Percentiles rank a stretch among this genome's conserved stretches.
phyloP scores from a whole-genome alignment of 2,888 invertebrate genomes.

The Metallyticus violacea region DNA sequence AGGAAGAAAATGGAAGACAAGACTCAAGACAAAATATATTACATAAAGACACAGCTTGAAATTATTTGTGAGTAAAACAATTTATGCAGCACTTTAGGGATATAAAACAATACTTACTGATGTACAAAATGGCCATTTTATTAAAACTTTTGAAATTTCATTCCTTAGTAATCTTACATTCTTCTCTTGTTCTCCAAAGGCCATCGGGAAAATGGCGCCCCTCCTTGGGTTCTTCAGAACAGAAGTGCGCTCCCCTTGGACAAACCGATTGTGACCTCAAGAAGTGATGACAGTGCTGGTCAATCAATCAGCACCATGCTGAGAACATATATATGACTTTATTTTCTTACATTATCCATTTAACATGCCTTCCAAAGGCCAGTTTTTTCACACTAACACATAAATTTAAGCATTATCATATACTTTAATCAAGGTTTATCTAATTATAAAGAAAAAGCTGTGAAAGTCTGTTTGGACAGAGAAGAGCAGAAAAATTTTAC shows the following conservation, averaged over 20 bases:
- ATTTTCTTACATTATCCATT: background rate
- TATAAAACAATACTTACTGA: too few species aligned
- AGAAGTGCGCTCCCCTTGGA: slow-evolving; percentile 21
- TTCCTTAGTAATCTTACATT: slow-evolving; percentile 6
- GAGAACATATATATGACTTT: background rate
- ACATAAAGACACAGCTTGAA: background rate
- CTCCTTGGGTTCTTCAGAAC: slow-evolving; percentile 12
- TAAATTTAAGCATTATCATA: background rate
- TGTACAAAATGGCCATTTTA: background rate
- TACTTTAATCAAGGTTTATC: background rate
- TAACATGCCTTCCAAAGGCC: background rate
- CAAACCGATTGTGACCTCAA: slow-evolving; percentile 22
- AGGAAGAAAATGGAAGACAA: background rate
- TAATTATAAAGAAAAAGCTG: background rate
- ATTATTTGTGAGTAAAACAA: background rate
- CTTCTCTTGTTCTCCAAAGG: slow-evolving; percentile 19
- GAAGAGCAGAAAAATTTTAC: background rate
- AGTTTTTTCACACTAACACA: background rate
- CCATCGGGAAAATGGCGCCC: slow-evolving; percentile 7
- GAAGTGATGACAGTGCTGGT: background rate
- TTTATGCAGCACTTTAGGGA: too few species aligned
- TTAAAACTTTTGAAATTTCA: background rate
- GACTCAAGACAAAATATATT: background rate
- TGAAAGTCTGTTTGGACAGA: background rate
- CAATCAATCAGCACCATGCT: background rate